Evolutionary conservation across 2,113 vertebrate species (phyloP).

Genomic region (Paracanthobrama guichenoti): DNA sequence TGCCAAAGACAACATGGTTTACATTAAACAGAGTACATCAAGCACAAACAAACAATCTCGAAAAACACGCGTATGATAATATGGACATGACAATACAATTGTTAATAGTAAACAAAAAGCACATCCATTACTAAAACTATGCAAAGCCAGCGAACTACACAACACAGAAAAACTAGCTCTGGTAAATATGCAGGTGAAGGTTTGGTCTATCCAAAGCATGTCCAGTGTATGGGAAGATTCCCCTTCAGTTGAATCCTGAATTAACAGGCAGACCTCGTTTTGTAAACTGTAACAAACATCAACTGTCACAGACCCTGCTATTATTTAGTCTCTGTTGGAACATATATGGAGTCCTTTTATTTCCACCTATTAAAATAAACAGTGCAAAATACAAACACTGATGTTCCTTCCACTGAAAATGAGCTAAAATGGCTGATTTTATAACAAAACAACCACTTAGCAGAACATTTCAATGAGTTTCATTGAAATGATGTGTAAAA

Average conservation of each 20-base stretch:
- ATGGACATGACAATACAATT: constrained; percentile 1
- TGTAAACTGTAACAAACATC: background rate
- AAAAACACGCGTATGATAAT: constrained; percentile 48
- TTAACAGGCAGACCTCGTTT: background rate
- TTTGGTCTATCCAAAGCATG: background rate
- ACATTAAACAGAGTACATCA: constrained; percentile 34
- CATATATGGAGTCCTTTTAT: constrained; percentile 53
- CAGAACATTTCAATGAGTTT: background rate
- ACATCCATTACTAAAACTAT: constrained; percentile 31
- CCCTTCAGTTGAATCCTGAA: background rate
- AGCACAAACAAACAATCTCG: constrained; percentile 36
- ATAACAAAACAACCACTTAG: constrained; percentile 43
- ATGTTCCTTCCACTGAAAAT: constrained; percentile 22
- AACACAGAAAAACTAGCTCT: background rate
- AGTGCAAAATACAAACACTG: constrained; percentile 20
- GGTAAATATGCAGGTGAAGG: background rate
- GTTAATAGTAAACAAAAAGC: constrained; percentile 14
- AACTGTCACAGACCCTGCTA: background rate
- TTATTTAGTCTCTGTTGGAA: background rate
- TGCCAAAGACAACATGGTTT: background rate
- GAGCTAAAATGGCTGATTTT: constrained; percentile 23
- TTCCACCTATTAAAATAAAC: constrained; percentile 69
- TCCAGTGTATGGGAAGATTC: background rate
- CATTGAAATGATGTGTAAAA: background rate
- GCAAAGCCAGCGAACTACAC: constrained; percentile 18